Evolutionary conservation across 2,797 vertebrate genomes (phyloP), one percentile per base, ranked within the genome.

Genomic region (Pitangus sulphuratus): DNA sequence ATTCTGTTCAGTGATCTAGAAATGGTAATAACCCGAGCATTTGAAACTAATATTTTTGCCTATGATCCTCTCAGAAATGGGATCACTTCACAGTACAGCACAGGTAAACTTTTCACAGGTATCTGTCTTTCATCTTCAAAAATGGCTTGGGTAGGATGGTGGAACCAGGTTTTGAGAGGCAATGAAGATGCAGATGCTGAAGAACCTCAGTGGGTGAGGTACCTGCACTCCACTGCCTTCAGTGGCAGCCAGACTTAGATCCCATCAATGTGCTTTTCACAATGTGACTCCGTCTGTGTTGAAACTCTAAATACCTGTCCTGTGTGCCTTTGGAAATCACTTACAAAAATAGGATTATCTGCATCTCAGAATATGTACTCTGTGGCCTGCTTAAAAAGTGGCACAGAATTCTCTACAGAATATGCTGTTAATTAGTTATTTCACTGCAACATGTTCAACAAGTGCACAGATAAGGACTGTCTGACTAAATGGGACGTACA

Each of bases 351-450:
- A 93, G 90, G 15, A 8, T 77, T 77, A 60, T 28, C 71, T 72
- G 28, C 74, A 92, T 70, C 75, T 90, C 80, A 74, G 64, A 78
- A 65, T 45, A 82, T 0, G 48, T 80, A 92, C 92, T 47, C 60
- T 75, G 57, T 78, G 95, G 48, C 95, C 96, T 92, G 86, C 64
- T 97, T 96, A 92, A 82, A 87, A 96, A 95, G 64, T 95, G 69
- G 92, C 91, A 92, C 94, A 81, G 66, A 89, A 95, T 72, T 94
- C 95, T 69, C 95, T 35, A 58, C 11, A 62, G 95, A 95, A 90
- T 91, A 92, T 9, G 39, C 20, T 44, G 57, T 16, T 96, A 96
- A 97, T 96, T 94, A 96, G 95, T 76, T 91, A 79, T 90, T 92
- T 91, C 89, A 95, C 26, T 66, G 69, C 50, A 84, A 66, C 48